phyloP scores from a whole-genome alignment of 1,140 invertebrate species.

The Drosophila littoralis region DNA sequence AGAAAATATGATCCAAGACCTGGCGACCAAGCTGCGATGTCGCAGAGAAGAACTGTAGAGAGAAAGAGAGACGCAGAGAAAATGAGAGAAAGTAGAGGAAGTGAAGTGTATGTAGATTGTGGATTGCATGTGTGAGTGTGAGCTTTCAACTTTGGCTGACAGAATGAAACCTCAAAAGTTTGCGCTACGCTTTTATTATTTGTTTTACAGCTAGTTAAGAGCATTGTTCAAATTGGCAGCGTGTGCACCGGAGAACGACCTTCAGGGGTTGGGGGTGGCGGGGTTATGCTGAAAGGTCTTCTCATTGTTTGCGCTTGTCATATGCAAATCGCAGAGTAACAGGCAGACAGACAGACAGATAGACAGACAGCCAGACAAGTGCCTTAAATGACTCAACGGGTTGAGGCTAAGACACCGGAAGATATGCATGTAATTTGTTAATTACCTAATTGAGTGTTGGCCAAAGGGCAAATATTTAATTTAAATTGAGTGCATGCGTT shows the following conservation, averaged over 20 bases:
- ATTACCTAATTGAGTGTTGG: slow-evolving; percentile 78
- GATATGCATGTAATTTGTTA: slow-evolving; percentile 65
- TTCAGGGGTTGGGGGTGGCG: not conserved
- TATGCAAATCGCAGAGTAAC: slow-evolving; percentile 61
- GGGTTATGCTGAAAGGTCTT: slow-evolving; percentile 10
- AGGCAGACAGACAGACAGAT: slow-evolving; percentile 18
- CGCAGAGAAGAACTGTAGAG: not conserved
- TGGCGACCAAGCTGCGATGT: slow-evolving; percentile 36
- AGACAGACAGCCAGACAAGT: slow-evolving; percentile 6
- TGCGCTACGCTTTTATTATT: slow-evolving; percentile 76
- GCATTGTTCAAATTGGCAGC: slow-evolving; percentile 67
- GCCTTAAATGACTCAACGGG: too few relatives aligned
- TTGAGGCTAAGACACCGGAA: slow-evolving; percentile 18
- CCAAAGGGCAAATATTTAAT: slow-evolving; percentile 62
- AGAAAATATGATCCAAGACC: slow-evolving; percentile 76
- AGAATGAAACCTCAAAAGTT: slow-evolving; percentile 80
- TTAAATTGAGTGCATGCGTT: slow-evolving; percentile 27
- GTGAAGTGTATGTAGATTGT: slow-evolving; percentile 4
- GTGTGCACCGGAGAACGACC: slow-evolving; percentile 19
- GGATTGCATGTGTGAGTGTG: slow-evolving; percentile 14
- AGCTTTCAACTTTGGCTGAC: slow-evolving; percentile 74
- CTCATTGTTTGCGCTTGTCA: slow-evolving; percentile 58
- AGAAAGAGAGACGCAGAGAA: not conserved
- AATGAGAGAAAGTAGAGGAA: slow-evolving; percentile 1
- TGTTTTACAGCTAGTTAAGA: slow-evolving; percentile 79